Conservation (phyloP, 2,113 vertebrate genomes). For the Centropus unirufus region DNA sequence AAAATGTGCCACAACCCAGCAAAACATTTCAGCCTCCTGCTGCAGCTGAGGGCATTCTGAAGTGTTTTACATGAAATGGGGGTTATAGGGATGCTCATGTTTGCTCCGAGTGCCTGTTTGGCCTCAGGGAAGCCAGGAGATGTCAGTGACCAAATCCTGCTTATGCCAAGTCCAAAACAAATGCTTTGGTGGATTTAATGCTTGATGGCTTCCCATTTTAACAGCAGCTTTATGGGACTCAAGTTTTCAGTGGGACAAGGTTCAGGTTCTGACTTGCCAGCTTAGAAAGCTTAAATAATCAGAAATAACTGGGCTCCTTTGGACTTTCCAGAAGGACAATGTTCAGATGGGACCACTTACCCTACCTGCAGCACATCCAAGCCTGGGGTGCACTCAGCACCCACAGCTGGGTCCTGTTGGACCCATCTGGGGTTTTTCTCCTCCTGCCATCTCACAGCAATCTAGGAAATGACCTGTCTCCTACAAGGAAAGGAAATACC, state of each 20-base stretch:
- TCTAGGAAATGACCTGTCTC: not conserved
- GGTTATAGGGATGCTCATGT: fast-evolving
- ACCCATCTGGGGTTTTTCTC: fast-evolving
- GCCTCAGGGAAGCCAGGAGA: not conserved
- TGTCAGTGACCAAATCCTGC: not conserved
- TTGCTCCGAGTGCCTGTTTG: not conserved
- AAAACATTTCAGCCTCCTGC: not conserved
- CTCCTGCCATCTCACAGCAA: not conserved
- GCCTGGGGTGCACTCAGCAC: not conserved
- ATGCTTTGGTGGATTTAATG: fast-evolving
- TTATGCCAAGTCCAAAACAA: fast-evolving
- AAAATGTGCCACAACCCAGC: not conserved
- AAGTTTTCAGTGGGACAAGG: not conserved
- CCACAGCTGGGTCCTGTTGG: not conserved
- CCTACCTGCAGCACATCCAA: not conserved
- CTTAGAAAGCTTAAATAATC: not conserved
- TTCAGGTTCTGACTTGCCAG: not conserved
- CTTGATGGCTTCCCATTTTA: not conserved
- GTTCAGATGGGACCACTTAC: not conserved
- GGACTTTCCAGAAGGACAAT: not conserved
- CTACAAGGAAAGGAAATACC: not conserved
- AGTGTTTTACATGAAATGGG: not conserved
- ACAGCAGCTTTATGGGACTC: fast-evolving
- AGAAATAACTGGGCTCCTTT: not conserved
- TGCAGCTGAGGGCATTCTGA: fast-evolving